A percentile compares a stretch with the other conserved stretches of the same genome.
Conservation (phyloP, 2,113 vertebrate genomes). For the Oophaga pumilio region DNA sequence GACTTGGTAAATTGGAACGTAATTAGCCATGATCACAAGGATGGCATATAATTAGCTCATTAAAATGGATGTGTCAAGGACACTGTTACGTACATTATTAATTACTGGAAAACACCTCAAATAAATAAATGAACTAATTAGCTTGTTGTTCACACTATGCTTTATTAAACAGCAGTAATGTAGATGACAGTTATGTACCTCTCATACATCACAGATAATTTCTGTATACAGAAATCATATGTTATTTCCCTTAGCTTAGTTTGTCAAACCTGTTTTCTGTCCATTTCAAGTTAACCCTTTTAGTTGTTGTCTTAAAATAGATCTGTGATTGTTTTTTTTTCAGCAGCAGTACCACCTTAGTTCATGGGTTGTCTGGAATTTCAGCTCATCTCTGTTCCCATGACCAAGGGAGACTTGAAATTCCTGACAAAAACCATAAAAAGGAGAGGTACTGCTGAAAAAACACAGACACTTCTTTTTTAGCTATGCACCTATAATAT, state of each 20-base stretch:
- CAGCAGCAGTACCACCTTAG: no score
- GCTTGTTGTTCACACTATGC: not conserved
- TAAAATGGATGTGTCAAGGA: not conserved
- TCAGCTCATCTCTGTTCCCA: no score
- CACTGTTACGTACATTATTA: not conserved
- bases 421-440: no score
- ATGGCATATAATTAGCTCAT: conserved; percentile 1
- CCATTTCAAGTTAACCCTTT: no score
- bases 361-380: no score
- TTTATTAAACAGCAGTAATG: conserved; percentile 14
- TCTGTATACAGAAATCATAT: not conserved
- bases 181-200: not conserved
- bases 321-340: no score
- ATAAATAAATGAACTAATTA: not conserved
- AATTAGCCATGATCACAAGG: not conserved
- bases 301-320: no score
- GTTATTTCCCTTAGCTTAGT: not conserved
- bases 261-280: no score
- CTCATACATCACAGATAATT: not conserved
- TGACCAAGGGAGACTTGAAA: no score
- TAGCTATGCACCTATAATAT: no score
- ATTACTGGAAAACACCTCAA: not conserved
- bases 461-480: no score
- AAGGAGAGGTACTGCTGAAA: no score
- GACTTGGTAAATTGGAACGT: not conserved